A percentile compares a stretch with the other conserved stretches of the same genome.
Evolutionary conservation across 2,797 vertebrate genomes (phyloP).

Genomic region (Malacoraja senta): DNA sequence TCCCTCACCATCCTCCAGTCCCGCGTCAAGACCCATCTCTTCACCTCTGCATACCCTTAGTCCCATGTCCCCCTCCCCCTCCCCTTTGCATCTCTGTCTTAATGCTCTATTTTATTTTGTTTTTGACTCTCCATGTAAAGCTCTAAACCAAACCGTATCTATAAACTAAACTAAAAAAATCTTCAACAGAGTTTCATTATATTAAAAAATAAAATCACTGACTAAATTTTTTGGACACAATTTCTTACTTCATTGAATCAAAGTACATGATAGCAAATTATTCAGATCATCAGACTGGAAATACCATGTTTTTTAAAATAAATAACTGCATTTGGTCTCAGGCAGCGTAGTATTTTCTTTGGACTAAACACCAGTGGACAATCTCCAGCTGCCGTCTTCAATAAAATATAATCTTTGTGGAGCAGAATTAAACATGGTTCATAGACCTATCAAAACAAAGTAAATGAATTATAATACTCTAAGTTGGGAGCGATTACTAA

Average conservation of each 20-base stretch:
- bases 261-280: not conserved
- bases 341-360: not conserved
- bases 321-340: not conserved
- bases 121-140: too few species aligned
- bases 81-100: too few species aligned
- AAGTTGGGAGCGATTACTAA: not conserved
- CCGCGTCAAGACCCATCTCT: too few species aligned
- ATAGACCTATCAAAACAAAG: not conserved
- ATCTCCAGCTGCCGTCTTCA: not conserved
- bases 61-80: too few species aligned
- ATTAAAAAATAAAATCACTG: not conserved
- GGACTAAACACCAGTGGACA: not conserved
- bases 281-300: too few species aligned
- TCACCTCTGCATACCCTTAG: too few species aligned
- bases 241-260: not conserved
- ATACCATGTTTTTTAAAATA: not conserved
- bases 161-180: too few species aligned
- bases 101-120: too few species aligned
- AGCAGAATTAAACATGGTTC: not conserved
- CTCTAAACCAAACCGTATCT: too few species aligned
- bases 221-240: not conserved
- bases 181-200: not conserved
- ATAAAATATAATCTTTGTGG: not conserved
- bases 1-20: too few species aligned
- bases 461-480: not conserved